Evolutionary conservation across 2,888 invertebrate species (phyloP).

Genomic region (Schizaphis graminum): DNA sequence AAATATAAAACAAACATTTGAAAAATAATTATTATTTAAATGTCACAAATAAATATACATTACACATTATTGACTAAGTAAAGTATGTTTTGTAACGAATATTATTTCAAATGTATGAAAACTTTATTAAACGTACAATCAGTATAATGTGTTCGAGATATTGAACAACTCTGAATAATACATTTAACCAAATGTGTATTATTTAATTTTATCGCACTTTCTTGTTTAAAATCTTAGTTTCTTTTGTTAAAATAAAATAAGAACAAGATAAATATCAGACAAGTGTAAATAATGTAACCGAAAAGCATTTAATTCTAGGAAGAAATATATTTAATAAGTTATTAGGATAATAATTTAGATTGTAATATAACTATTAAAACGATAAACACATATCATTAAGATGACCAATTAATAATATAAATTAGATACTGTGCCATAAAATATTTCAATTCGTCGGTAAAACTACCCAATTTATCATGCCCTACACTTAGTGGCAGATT

Average conservation of each 20-base stretch:
- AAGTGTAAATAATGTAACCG: not conserved
- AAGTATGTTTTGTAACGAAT: not conserved
- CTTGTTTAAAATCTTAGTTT: not conserved
- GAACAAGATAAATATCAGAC: not conserved
- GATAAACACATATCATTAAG: slow-evolving; percentile 17
- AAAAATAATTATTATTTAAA: not conserved
- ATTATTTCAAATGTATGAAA: not conserved
- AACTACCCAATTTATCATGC: slow-evolving; percentile 6
- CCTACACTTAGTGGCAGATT: too few relatives aligned
- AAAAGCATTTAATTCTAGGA: not conserved
- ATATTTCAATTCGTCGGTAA: not conserved
- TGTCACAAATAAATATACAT: not conserved
- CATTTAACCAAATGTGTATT: not conserved
- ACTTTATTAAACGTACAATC: not conserved
- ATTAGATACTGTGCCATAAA: not conserved
- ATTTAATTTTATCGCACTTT: not conserved
- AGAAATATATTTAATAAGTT: not conserved
- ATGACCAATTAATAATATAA: not conserved
- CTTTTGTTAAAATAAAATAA: not conserved
- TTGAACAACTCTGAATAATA: not conserved
- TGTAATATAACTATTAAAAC: not conserved
- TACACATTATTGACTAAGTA: not conserved
- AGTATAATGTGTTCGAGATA: not conserved
- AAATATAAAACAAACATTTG: not conserved
- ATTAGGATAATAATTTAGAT: not conserved